Evolutionary conservation across 2,797 vertebrate genomes (phyloP).

Genomic region (Miichthys miiuy): DNA sequence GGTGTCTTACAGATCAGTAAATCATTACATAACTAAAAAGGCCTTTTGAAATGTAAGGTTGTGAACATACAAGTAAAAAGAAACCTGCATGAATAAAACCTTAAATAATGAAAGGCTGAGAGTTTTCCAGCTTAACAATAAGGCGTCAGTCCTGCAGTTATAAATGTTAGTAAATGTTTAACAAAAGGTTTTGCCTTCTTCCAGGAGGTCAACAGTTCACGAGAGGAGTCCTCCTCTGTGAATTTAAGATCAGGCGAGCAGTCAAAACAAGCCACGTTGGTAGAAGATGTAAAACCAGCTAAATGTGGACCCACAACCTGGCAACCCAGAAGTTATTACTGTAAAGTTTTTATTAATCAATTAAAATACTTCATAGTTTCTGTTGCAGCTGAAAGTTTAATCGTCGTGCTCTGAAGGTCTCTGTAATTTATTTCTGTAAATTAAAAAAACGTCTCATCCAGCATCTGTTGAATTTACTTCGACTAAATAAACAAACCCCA

Average conservation of each 20-base stretch:
- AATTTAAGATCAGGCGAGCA: slow-evolving; percentile 1
- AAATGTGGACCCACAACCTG: neutral
- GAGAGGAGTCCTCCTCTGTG: neutral
- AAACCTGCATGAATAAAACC: slow-evolving; percentile 4
- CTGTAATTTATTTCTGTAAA: slow-evolving; percentile 5
- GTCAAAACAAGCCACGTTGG: neutral
- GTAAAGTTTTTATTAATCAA: neutral
- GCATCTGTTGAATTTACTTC: slow-evolving; percentile 30
- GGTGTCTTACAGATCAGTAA: neutral
- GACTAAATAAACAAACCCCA: slow-evolving; percentile 32
- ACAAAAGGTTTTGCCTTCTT: slow-evolving; percentile 20
- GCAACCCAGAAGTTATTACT: neutral
- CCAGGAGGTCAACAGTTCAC: slow-evolving; percentile 39
- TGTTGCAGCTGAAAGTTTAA: neutral
- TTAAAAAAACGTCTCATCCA: slow-evolving; percentile 10
- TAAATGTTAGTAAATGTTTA: slow-evolving; percentile 49
- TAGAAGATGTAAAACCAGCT: neutral
- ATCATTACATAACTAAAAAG: slow-evolving; percentile 3
- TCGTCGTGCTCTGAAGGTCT: neutral
- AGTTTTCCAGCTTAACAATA: neutral
- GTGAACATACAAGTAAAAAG: slow-evolving; percentile 15
- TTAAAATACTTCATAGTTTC: neutral
- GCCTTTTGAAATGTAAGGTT: neutral
- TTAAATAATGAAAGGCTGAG: neutral
- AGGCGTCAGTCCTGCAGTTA: slow-evolving; percentile 1